Base-by-base conservation (phyloP, 2,888 invertebrate genomes). In the Balanococcus diminutus region DNA sequence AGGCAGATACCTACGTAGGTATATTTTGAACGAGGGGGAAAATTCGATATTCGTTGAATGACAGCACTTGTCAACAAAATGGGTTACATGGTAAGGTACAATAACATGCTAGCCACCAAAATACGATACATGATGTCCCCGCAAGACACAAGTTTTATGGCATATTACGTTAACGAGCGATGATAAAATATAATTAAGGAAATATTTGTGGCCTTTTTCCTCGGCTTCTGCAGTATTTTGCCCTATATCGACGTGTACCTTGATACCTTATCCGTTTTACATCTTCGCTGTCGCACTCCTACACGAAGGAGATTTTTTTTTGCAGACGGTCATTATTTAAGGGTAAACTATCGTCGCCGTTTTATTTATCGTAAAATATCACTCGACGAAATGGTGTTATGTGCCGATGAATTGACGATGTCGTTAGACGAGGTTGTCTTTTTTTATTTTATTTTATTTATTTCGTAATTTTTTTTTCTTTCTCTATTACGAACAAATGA, bases 101-200 rank as follows among this genome's bases (percentile, higher is more conserved):
- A 39, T 39, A 39, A 39, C 11, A 39, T 5, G 39, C 39, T 39
- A 39, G 39, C 11, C 5, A 39, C 39, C 6, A 8, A 11, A 5
- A 39, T 39, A 39, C n/a, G 39, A 39, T 39, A 39, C 11, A 39
- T 16, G 14, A 46, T 22, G 19, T 19, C 56, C 56, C 22, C 1
- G 56, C n/a, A n/a, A 56, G 56, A 56, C 22, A 22, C 11, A 19
- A 22, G 56, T 22, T 56, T 56, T 56, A 56, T 56, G 22, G 56
- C 56, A 56, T 56, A 56, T 56, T 56, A 56, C 56, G 19, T 56
- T 56, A 56, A 56, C 56, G 56, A 56, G 56, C 56, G 56, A 56
- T 56, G 56, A 56, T 56, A 56, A 56, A 56, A 56, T 22, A 56
- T 56, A 56, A 56, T 56, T 56, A 56, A 19, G 56, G 56, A 56